Conservation (phyloP, 2,888 invertebrate genomes). For the Invenusta paracnida region DNA sequence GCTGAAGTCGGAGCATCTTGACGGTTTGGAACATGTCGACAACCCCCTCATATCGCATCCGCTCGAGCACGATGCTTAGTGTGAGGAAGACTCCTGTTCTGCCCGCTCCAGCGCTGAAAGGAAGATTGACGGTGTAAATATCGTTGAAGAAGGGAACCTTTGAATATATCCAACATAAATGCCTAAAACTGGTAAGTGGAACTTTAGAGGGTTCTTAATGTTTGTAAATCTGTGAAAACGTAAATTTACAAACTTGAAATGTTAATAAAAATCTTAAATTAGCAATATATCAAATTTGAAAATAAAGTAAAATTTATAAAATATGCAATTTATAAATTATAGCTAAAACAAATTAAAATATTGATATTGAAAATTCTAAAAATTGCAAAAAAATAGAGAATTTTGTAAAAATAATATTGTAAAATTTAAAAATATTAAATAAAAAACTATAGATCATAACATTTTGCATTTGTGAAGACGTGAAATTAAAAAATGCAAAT, state of each 20-base stretch:
- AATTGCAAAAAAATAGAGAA: neutral
- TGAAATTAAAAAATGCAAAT: no score
- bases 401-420: neutral
- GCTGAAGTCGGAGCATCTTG: constrained; percentile 89
- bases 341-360: no score
- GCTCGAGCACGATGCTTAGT: constrained; percentile 89
- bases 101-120: constrained; percentile 72
- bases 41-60: constrained; percentile 97
- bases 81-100: constrained; percentile 97
- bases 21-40: constrained; percentile 99
- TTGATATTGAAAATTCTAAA: neutral
- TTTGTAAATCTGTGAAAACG: neutral
- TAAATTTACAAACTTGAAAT: no score
- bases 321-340: no score
- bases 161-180: no score
- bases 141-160: neutral
- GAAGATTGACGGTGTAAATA: no score
- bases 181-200: no score
- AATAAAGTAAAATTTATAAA: neutral
- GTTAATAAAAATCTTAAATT: neutral
- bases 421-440: neutral
- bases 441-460: no score
- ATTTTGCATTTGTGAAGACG: no score
- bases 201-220: neutral
- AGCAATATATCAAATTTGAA: no score